Base-by-base conservation (phyloP, 2,797 vertebrate genomes). In the Sebastes glaucus region DNA sequence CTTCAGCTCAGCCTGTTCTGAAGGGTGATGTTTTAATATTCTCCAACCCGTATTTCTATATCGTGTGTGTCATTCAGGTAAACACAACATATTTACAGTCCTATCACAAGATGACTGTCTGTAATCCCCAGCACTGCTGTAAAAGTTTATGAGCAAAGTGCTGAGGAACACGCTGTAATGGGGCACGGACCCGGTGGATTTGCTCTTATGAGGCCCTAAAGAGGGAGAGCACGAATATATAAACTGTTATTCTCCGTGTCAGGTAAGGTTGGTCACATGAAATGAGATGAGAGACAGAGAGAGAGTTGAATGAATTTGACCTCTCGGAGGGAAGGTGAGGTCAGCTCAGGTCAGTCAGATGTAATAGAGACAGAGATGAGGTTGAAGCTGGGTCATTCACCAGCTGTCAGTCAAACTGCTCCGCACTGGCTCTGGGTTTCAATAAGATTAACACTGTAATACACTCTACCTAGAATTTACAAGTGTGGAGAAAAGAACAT, bases 331-430 rank as follows among this genome's bases (percentile, higher is more conserved):
- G 60, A 71, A 77, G 56, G 71, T 70, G 78, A 84, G 83, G 87
- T 83, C 83, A 74, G 71, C 13, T 74, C 64, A 78, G 82, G 88
- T 86, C 75, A 77, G 49, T 77, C 35, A 42, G 79, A 56, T 81
- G 83, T 74, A 83, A 92, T 9, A 10, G 81, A 89, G 76, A 88
- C 68, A 62, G 60, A 80, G 70, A 61, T 32, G 52, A 49, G 71
- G 73, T 73, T 77, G 32, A 87, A 77, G 25, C 32, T 52, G 64
- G 72, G 65, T 79, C 71, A 74, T 42, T 74, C 71, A 60, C 5
- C 68, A 67, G 59, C 60, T 81, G 77, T 82, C 82, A 87, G 18
- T 78, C 67, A 88, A 71, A 83, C 49, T 32, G 66, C 80, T 71
- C 74, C 16, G 1, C 71, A 77, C 60, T 55, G 49, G 14, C 35